Evolutionary conservation across 1,140 invertebrate genomes (phyloP), one percentile per base, ranked within the genome.

Genomic region (Drosophila biarmipes): DNA sequence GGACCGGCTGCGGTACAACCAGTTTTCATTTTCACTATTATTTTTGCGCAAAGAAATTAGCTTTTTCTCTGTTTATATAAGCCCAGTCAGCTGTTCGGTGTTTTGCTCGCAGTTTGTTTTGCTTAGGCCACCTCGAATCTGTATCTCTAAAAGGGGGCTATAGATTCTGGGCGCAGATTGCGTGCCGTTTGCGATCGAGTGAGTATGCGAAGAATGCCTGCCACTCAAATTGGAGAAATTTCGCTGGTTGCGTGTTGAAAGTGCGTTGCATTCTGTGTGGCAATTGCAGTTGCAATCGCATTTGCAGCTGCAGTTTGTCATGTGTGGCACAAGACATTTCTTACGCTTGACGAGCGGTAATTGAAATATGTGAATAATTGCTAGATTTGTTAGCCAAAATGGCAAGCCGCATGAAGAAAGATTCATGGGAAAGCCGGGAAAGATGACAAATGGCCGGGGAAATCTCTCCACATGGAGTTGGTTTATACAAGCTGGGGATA

Each of bases 251-350:
- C 76, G 43, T 57, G 54, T 69, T 56, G 73, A 74, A 79, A 79
- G 73, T 81, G 73, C 78, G 64, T 81, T 74, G 67, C 72, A 73
- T 73, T 73, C 55, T 72, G 58, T 46, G 48, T 62, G 49, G 72
- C 53, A 75, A 57, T 64, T 48, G 27, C 59, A 42, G 21, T 58
- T 45, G 55, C 66, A 57, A 43, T 53, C 21, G 72, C 71, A 57
- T 43, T 79, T 71, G 80, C 80, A 85, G 80, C 80, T 85, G 80
- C 80, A 80, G 78, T 81, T 85, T 87, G 73, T 85, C 80, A 85
- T 81, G 73, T 80, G 77, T 68, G 57, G 42, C 81, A 80, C 56
- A 67, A 76, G 54, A 64, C 61, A 79, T 67, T 71, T 81, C 55
- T 63, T 86, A 74, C 72, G 75, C 80, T 79, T 67, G 75, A 72